Base-by-base conservation (phyloP, 2,797 vertebrate species). In the Loris lydekkerianus region DNA sequence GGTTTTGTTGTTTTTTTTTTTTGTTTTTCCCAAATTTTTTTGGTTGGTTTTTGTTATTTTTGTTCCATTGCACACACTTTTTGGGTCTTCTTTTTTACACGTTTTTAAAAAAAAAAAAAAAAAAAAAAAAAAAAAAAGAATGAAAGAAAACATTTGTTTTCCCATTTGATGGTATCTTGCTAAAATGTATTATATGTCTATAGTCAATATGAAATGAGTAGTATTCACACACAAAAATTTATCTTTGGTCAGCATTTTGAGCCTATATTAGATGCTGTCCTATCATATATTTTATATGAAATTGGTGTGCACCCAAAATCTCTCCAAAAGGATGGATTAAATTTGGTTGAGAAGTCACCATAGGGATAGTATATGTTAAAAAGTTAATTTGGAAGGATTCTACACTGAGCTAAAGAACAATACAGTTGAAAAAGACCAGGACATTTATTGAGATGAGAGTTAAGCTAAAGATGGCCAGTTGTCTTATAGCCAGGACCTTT, bases 351-450 rank as follows among this genome's bases (percentile, higher is more conserved):
- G 70, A 78, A 94, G 31, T 56, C n/a, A 91, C 25, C 78, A 2
- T 91, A 75, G 31, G 23, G 25, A 77, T 20, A 40, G 5, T 58
- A 37, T 58, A 72, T 88, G 7, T 65, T 88, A 82, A 86, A 82
- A 96, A 11, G 17, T 96, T 69, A 77, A 76, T 78, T 87, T 84
- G 21, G 49, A 90, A 80, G 25, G 76, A 81, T 86, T 93, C 29
- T 69, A 76, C n/a, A 75, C 37, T 85, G 58, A 85, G 10, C 81
- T 76, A 82, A 95, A 83, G 65, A 88, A 78, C 3, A 73, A 29
- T 78, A 9, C 65, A 73, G 20, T 56, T 94, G 37, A 87, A 58
- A 91, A 94, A 83, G 46, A 72, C 27, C 18, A 73, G 11, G 56
- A 75, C 31, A 1, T 69, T 91, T 75, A 70, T n/a, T 94, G 65